Evolutionary conservation across 2,113 vertebrate species (phyloP).

Genomic region (Shinisaurus crocodilurus): DNA sequence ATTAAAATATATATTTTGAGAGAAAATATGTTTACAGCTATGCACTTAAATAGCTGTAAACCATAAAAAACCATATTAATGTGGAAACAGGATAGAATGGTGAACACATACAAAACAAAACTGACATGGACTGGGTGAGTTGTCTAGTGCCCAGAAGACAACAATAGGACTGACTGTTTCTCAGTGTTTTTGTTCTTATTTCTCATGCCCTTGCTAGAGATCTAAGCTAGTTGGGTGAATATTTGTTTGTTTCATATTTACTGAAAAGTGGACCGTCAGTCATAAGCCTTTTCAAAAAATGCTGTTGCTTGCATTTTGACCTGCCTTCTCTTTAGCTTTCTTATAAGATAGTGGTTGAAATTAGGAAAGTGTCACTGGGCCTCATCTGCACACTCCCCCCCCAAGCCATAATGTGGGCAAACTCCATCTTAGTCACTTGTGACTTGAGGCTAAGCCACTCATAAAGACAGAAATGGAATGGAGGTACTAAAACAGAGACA

Average conservation of each 20-base stretch:
- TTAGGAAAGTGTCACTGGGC: background rate
- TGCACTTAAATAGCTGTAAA: too few species aligned
- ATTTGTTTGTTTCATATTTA: background rate
- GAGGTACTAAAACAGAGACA: constrained; percentile 2
- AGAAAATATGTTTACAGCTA: background rate
- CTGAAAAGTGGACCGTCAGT: background rate
- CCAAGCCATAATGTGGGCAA: background rate
- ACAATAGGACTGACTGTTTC: background rate
- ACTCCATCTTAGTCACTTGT: background rate
- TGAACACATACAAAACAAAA: background rate
- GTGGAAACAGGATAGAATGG: background rate
- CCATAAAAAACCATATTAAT: background rate
- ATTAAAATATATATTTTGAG: background rate
- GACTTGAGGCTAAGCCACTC: background rate
- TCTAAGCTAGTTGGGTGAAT: background rate
- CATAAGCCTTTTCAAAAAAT: background rate
- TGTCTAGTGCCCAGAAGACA: background rate
- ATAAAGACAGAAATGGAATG: fast-evolving
- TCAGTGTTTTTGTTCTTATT: background rate
- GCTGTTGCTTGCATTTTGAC: background rate
- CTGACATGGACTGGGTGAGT: background rate
- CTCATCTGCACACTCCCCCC: background rate
- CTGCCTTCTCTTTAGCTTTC: background rate
- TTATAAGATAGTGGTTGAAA: background rate
- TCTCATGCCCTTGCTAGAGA: background rate